Base-by-base conservation (phyloP, 1,140 invertebrate species). In the Atta texana region DNA sequence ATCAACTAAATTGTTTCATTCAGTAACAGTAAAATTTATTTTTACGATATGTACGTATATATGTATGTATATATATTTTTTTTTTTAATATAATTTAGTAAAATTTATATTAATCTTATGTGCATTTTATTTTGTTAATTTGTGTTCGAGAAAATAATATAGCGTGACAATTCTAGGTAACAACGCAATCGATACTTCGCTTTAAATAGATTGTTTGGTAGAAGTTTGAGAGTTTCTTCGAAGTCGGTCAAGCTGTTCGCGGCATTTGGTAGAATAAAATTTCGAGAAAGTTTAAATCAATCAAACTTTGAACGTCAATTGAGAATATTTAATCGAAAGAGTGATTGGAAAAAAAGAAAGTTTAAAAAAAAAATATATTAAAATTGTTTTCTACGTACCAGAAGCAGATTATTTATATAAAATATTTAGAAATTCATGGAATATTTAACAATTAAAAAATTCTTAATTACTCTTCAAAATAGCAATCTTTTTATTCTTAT, bases 161-260 rank as follows among this genome's bases (percentile, higher is more conserved):
- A 51, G 53, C 24, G n/a, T 59, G 28, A n/a, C 75, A 63, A 78
- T 87, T 71, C 31, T 44, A 10, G 39, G 39, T 44, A 61, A 61
- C 59, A 18, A 21, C 55, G 87, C 51, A 80, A 87, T 76, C 63
- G 88, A 90, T 89, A 82, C 64, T 61, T 78, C 12, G 28, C 87
- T 90, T 89, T 89, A 89, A 90, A 90, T 90, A 89, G 89, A 90
- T 77, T 77, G 55, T 89, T 90, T 71, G 87, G 74, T 51, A 59
- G 74, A 80, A 75, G 49, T 87, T 89, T 61, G 61, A 84, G 18
- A 44, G 55, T 66, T 88, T 87, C 49, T 82, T 86, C 49, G 21
- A 86, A 80, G n/a, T 68, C 39, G 76, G 72, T 63, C 87, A 75
- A 87, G 85, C 75, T 31, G 85, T 28, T 51, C 34, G 31, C 14